Base-by-base conservation (phyloP, 1,140 invertebrate species). In the Lordiphosa mommai region DNA sequence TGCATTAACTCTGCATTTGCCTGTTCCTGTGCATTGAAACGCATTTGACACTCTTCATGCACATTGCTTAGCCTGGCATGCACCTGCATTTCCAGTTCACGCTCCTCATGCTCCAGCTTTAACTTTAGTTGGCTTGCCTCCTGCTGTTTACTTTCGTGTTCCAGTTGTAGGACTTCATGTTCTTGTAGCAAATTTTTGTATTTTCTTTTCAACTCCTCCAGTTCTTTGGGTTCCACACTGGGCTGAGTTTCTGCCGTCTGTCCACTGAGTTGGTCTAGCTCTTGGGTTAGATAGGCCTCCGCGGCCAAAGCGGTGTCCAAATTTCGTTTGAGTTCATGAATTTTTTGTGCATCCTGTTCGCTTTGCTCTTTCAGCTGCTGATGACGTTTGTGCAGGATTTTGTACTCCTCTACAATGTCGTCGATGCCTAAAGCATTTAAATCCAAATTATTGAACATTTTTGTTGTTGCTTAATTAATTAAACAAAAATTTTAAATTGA, bases 241-340 rank as follows among this genome's bases (percentile, higher is more conserved):
- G 27, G 17, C 4, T 16, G 30, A 5, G 2, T n/a, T 8, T 10
- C 23, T 27, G 52, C 47, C 23, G 58, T n/a, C 32, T 57, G 68
- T 7, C 8, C 34, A 13, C 29, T 61, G 0, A 85, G 12, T 0
- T 88, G 76, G 5, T 88, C 87, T 8, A 88, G 58, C 38, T 88
- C 87, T 34, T 88, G 87, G 0, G 80, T 70, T 0, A 88, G 44
- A 52, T 87, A 88, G 0, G 37, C 33, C 43, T 87, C 72, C 0
- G 80, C 87, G 0, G 87, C 80, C 27, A 59, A 23, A 0, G 87
- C 64, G 0, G 87, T 88, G 10, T 88, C 84, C 44, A 88, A 48
- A 33, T 53, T 86, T 8, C 87, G 63, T 37, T 87, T 88, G 0
- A 88, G 63, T 9, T 88, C 85, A 13, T 88, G 46, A n/a, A 88